Base-by-base conservation (phyloP, 2,888 invertebrate species). In the Athripsodes cinereus region DNA sequence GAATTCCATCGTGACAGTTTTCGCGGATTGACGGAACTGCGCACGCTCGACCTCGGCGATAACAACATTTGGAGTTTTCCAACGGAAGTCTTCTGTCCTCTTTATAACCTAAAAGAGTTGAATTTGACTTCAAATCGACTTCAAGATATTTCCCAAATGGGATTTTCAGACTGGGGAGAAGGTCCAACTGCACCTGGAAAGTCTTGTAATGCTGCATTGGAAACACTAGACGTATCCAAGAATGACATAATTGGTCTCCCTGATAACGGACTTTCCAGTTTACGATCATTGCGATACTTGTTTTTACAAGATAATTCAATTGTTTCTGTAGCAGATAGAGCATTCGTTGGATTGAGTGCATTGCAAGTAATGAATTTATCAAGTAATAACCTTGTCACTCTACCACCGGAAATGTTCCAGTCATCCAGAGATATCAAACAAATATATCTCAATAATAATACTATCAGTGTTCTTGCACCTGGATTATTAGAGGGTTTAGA, bases 11-110 rank as follows among this genome's bases (percentile, higher is more conserved):
- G 84, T 46, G 87, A 87, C 67, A 85, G 87, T 60, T 83, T 90
- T 61, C 77, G 86, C 62, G 83, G 87, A 10, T 76, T 90, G 55
- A 80, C 82, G 20, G 84, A 85, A 68, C 74, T 90, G 46, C 79
- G 85, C 66, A 79, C 75, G 65, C 77, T 90, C 65, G 86, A 90
- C 73, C 76, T 90, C 58, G 85, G 84, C 34, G 86, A 86, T 67
- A 90, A 89, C 70, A 88, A 88, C 69, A 85, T 90, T 65, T 88
- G 88, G 87, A 84, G 82, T 53, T 72, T 88, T 57, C 89, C 90
- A 1, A 77, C 81, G 21, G 86, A 87, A 69, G 80, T 84, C 69
- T 84, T 90, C 69, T 90, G 90, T 68, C 84, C 87, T 31, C 74
- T 89, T 55, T 83, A 81, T 67, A 83, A 82, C 68, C 78, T 90